Base-by-base conservation (phyloP, 2,888 invertebrate genomes). In the Lithophane ornitopus region DNA sequence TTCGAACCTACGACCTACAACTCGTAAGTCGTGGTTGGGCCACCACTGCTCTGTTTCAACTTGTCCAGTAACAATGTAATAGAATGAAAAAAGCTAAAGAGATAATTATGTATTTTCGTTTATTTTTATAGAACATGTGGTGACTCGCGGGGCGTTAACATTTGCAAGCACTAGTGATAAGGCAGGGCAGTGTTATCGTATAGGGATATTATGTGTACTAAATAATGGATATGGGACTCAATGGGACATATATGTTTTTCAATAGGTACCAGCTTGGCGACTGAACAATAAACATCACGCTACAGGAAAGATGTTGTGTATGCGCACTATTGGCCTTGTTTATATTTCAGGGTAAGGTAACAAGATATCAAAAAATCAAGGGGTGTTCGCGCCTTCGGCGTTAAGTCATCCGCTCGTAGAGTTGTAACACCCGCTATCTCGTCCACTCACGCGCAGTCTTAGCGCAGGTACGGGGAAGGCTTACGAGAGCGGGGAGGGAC, bases 391-490 rank as follows among this genome's bases (percentile, higher is more conserved):
- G 49, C 28, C 16, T 63, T 46, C 68, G 58, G 19, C 54, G 63
- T 66, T 81, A 67, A 70, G 46, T 77, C 70, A 78, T 65, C 78
- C 70, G 82, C 82, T 85, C 41, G 56, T 44, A 34, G 26, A 74
- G 63, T 74, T 80, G 65, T 75, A 68, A 75, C 65, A 77, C 58
- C 76, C 89, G 89, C 88, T 86, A 61, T 70, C 74, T 80, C 61
- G 56, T 71, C 68, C 73, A 84, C 81, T 79, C 76, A 76, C 66
- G 78, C 76, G 67, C 78, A 74, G 80, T 71, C 84, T 87, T 82
- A 79, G 39, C 2, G 41, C 63, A 66, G 74, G 68, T 74, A 76
- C 59, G 86, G 82, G 86, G 83, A 63, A 74, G 67, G 82, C 68
- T 61, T 65, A 54, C 26, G 71, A 49, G 67, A 65, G 74, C 58